phyloP scores from a whole-genome alignment of 1,140 invertebrate genomes.

The Drosophila ercepeae region DNA sequence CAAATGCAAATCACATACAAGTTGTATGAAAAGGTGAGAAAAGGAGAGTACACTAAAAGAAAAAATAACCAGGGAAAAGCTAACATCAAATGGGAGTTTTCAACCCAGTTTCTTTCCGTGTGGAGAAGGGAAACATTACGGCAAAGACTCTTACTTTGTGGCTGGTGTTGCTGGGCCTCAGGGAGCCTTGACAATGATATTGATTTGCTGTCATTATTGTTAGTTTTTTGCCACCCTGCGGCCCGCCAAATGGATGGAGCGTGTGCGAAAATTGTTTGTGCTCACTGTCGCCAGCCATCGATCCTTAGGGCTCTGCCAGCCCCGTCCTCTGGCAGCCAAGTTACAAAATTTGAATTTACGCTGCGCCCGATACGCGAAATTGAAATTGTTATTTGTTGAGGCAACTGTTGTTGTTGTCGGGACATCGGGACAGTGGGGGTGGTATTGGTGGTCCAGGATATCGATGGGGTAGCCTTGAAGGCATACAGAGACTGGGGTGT shows the following conservation, averaged over 20 bases:
- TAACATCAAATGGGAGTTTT: too few relatives aligned
- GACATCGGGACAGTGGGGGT: neutral
- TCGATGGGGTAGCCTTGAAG: neutral
- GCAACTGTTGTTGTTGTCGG: slow-evolving; percentile 30
- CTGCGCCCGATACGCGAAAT: slow-evolving; percentile 70
- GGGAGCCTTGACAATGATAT: slow-evolving; percentile 72
- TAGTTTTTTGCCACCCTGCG: slow-evolving; percentile 57
- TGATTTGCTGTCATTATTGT: slow-evolving; percentile 80
- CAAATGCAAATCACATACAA: slow-evolving; percentile 56
- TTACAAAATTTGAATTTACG: slow-evolving; percentile 76
- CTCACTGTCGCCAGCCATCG: slow-evolving; percentile 37
- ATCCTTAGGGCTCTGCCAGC: slow-evolving; percentile 37
- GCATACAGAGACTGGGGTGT: neutral
- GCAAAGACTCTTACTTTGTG: slow-evolving; percentile 69
- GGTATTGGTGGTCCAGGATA: neutral
- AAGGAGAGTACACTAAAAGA: neutral
- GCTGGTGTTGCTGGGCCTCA: slow-evolving; percentile 30
- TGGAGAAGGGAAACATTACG: slow-evolving; percentile 47
- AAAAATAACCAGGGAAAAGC: too few relatives aligned
- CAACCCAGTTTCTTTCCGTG: too few relatives aligned
- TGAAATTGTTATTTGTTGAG: slow-evolving; percentile 78
- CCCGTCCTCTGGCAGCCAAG: slow-evolving; percentile 31
- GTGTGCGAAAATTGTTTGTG: slow-evolving; percentile 57
- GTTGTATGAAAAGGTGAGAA: neutral
- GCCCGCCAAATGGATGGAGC: slow-evolving; percentile 17